Evolutionary conservation across 2,113 vertebrate genomes (phyloP), one percentile per base, ranked within the genome.

Genomic region (Daubentonia madagascariensis): DNA sequence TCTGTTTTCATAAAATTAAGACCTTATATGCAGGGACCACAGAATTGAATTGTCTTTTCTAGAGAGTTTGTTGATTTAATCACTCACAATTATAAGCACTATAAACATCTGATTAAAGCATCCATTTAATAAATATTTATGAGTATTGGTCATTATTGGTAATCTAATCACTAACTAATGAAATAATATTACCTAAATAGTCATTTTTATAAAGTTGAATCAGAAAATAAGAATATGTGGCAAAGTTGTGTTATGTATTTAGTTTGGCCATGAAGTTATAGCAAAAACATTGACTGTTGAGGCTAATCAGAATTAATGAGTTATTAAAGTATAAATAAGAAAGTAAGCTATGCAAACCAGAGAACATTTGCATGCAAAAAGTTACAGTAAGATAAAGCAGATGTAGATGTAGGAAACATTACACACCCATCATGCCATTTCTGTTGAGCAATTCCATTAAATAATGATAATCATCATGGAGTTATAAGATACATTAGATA

Each of bases 1-100:
- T 73, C 52, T 97, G 85, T 96, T 98, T 97, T 97, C 83, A 90
- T 95, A 96, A 92, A 96, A 97, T 97, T 98, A 97, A 97, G 94
- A 68, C 37, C 76, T 91, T 89, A 6, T 92, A 87, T 40, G 50
- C 52, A 96, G 37, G 89, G 59, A 89, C 40, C 70, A 96, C 59
- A 98, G 61, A 92, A 95, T 75, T 85, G 65, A 92, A 80, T 59
- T 92, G 91, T 84, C 68, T 95, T 95, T 90, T 94, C 73, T 85
- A 85, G 40, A 70, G 28, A 89, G 90, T 85, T 85, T 93, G 57
- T 94, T 94, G 86, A 97, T 63, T 92, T 88, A 97, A 93, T 97
- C 72, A 88, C n/a, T 97, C 65, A 92, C 43, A 95, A 92, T 95
- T 96, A 92, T 43, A 95, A 96, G 52, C 45, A 87, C 61, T 96